Base-by-base conservation (phyloP, 2,113 vertebrate species). In the Callorhinus ursinus region DNA sequence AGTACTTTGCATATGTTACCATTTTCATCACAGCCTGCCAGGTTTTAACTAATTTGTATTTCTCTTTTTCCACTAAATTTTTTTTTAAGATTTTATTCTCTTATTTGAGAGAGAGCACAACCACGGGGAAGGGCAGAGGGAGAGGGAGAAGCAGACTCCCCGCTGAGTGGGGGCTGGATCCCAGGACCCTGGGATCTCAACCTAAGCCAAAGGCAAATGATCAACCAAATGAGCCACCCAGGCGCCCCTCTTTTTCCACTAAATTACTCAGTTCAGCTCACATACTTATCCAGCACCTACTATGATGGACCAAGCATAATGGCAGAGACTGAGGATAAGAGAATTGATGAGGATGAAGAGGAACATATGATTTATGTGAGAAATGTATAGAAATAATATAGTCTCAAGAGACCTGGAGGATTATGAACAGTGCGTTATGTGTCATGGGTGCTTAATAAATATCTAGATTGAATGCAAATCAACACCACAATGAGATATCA, bases 241-340 rank as follows among this genome's bases (percentile, higher is more conserved):
- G 67, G 33, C 28, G 14, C 14, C 67, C 67, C 71, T 77, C 65
- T 96, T 94, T 94, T 39, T 53, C 59, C 85, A 65, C 12, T 39
- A 92, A 97, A 97, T 92, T 92, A 92, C 39, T 67, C 95, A 55
- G 2, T 55, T 94, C n/a, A n/a, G 76, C 24, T 96, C 65, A 95
- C 57, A 76, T 19, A 31, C 69, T 83, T 95, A 65, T 72, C 87
- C 80, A 53, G 49, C 76, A 79, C 49, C 76, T 79, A n/a, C 39
- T 96, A 21, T 31, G 24, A 74, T 39, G 24, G 13, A 22, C 71
- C 39, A 90, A 24, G 8, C 42, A 87, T 95, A 11, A 26, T 42
- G 57, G 13, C 36, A 90, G 71, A 82, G 24, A 67, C 33, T 76
- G 36, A 90, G 65, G 57, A 55, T 83, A 61, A 79, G n/a, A 89